A percentile compares a stretch with the other conserved stretches of the same genome.
Conservation (phyloP, 1,140 invertebrate species). For the Drosophila orosa region DNA sequence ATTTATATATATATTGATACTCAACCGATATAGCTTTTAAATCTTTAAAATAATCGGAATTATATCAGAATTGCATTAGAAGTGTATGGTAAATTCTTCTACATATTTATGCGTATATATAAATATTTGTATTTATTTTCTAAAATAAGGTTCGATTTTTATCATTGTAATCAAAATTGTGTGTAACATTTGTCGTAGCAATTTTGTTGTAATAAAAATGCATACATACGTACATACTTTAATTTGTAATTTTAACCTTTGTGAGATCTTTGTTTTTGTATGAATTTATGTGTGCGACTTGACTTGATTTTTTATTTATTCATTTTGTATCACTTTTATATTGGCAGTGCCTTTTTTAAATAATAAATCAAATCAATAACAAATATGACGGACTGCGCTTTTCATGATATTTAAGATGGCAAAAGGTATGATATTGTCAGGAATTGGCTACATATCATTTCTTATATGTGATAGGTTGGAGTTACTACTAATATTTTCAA, state of each 20-base stretch:
- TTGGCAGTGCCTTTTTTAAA: constrained; percentile 11
- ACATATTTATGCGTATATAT: not conserved
- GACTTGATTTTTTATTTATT: not conserved
- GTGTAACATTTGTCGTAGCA: not conserved
- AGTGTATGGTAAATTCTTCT: not conserved
- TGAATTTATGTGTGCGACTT: constrained; percentile 4
- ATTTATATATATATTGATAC: not conserved
- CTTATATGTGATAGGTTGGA: constrained; percentile 32
- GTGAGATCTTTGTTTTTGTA: constrained; percentile 7
- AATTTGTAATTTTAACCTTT: not conserved
- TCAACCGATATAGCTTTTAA: not conserved
- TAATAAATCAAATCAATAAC: constrained; percentile 37
- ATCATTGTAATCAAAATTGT: not conserved
- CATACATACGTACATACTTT: not conserved
- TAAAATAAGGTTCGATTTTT: too few species aligned
- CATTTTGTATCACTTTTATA: constrained; percentile 10
- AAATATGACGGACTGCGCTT: constrained; percentile 39
- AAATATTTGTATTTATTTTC: not conserved
- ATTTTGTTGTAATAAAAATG: constrained; percentile 3
- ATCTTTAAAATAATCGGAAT: not conserved
- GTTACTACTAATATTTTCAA: constrained; percentile 15
- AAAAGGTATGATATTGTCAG: constrained; percentile 29
- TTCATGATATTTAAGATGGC: constrained; percentile 35
- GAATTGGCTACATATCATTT: constrained; percentile 60
- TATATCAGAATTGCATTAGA: not conserved